Evolutionary conservation across 2,797 vertebrate species (phyloP).

Genomic region (Myotis myotis): DNA sequence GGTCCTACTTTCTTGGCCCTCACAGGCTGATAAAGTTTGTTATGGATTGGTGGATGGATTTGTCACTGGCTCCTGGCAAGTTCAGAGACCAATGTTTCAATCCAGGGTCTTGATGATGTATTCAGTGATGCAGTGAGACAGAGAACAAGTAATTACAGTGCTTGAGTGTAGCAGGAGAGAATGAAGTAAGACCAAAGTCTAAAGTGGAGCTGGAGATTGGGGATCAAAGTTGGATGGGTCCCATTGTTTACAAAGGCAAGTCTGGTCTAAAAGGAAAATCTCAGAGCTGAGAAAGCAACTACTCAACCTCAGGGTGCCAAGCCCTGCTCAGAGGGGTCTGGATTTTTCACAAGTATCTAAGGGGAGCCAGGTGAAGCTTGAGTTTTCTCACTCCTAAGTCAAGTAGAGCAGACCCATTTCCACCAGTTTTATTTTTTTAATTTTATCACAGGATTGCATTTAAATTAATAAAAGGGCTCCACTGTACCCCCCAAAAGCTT

Average conservation of each 20-base stretch:
- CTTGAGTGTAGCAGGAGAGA: neutral
- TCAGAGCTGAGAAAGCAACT: neutral
- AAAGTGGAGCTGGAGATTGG: neutral
- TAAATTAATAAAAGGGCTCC: neutral
- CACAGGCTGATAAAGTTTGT: slow-evolving; percentile 46
- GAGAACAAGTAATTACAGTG: neutral
- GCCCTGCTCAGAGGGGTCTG: neutral
- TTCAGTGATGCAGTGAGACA: neutral
- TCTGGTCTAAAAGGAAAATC: neutral
- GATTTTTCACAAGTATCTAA: neutral
- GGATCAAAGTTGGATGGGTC: neutral
- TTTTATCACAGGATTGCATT: neutral
- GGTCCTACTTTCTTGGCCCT: slow-evolving; percentile 63
- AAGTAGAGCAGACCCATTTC: neutral
- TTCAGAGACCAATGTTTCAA: slow-evolving; percentile 67
- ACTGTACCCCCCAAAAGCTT: neutral
- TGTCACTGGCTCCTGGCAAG: slow-evolving; percentile 52
- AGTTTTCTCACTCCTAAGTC: neutral
- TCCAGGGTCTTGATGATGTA: neutral
- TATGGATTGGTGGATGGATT: slow-evolving; percentile 51
- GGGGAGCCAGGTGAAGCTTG: neutral
- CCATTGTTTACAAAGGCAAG: neutral
- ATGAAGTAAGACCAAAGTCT: neutral
- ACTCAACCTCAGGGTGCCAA: neutral
- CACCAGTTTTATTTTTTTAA: slow-evolving; percentile 1